Base-by-base conservation (phyloP, 2,888 invertebrate genomes). In the Pollenia griseotomentosa region DNA sequence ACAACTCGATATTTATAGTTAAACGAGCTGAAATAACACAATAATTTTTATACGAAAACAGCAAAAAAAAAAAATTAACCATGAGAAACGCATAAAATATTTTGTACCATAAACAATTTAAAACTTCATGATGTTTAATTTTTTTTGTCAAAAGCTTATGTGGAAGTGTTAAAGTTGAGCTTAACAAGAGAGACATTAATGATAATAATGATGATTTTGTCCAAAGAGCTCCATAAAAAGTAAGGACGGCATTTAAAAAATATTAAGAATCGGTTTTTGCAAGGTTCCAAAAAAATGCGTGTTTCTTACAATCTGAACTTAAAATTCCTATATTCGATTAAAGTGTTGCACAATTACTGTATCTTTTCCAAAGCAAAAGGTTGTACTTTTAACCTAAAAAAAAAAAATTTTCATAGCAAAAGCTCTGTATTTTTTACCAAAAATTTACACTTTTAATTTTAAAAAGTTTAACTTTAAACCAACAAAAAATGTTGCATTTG, bases 11-110 rank as follows among this genome's bases (percentile, higher is more conserved):
- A n/a, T 33, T 48, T 81, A 57, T 46, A 53, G n/a, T 40, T 65
- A 80, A 79, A 84, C 66, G 65, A 63, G 48, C 23, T 71, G 23
- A 71, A 83, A 57, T 63, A 68, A 65, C 40, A 73, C 66, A 84
- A 74, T 46, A 53, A 78, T 65, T 83, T 78, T 42, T 82, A 42
- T 73, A 61, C 40, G 48, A 75, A 59, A 75, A 33, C 19, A 75
- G 61, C 16, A 57, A 65, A 55, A 40, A 12, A 19, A 51, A 42
- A 66, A 57, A 73, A 53, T 19, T 12, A 48, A 19, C 7, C n/a
- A 51, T 48, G 11, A 19, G 23, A 57, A 78, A 78, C 63, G 70
- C 83, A 73, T 73, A 59, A 83, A 71, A 73, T 53, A 66, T 51
- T 51, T 78, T 16, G 4, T 61, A n/a, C 8, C 48, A 83, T 59